These are phyloP conservation scores for Platalea minor DNA, from an alignment of 2,797 vertebrate species.

Conservation along the genomic window DNA sequence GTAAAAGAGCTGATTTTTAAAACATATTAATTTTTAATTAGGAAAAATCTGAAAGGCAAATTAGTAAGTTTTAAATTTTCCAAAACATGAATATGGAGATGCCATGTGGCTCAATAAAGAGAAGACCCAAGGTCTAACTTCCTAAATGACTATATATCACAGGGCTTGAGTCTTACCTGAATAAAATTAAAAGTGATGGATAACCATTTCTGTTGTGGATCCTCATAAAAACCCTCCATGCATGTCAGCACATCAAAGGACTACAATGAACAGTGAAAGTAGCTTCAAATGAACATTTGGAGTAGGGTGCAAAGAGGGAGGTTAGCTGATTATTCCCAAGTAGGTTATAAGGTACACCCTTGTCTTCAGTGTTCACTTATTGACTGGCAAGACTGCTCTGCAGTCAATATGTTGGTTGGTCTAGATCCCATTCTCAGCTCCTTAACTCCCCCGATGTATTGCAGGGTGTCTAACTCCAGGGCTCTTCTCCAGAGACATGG, in stretches of 20 bases:
- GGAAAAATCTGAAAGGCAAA: conserved; percentile 73
- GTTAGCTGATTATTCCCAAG: not conserved
- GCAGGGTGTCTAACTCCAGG: not conserved
- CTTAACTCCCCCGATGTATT: not conserved
- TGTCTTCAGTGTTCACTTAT: not conserved
- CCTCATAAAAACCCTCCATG: not conserved
- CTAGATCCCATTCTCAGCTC: not conserved
- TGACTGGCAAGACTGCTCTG: not conserved
- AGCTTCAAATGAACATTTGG: not conserved
- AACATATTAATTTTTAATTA: conserved; percentile 73
- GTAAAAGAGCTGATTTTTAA: conserved; percentile 68
- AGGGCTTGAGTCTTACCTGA: not conserved
- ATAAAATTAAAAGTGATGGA: not conserved
- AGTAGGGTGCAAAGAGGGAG: not conserved
- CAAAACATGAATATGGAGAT: conserved; percentile 42
- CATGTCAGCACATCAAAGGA: not conserved
- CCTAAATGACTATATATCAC: not conserved
- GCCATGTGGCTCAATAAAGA: not conserved
- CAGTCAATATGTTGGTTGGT: not conserved
- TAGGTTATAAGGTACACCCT: not conserved
- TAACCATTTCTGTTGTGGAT: not conserved
- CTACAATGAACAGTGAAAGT: not conserved
- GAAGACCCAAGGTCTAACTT: not conserved
- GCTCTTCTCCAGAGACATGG: not conserved
- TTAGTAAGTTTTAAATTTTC: conserved; percentile 52